A percentile compares a stretch with the other conserved stretches of the same genome.
Evolutionary conservation across 2,797 vertebrate species (phyloP).

Genomic region (Bovichtus diacanthus): DNA sequence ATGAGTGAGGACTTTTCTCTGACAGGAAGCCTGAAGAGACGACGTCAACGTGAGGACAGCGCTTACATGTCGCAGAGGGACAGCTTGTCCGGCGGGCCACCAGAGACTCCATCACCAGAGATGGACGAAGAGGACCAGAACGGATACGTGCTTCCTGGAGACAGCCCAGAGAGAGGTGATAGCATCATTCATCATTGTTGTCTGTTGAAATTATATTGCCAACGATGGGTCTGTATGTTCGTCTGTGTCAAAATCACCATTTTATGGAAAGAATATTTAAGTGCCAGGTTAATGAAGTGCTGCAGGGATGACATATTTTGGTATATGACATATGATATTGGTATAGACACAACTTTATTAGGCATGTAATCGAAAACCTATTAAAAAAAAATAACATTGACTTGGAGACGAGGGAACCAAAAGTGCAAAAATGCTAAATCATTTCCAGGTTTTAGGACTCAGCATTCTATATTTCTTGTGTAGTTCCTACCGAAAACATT

Average conservation of each 20-base stretch:
- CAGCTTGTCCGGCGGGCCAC: conserved; percentile 86
- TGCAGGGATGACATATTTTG: no score
- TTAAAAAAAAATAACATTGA: no score
- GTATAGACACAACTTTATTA: no score
- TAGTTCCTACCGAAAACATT: neutral
- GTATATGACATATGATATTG: no score
- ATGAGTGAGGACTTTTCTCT: conserved; percentile 85
- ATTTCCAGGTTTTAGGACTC: no score
- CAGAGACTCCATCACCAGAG: conserved; percentile 83
- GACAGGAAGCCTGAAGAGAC: conserved; percentile 84
- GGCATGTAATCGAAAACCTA: no score
- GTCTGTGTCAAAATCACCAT: neutral
- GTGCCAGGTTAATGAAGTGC: neutral
- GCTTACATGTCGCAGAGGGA: conserved; percentile 93
- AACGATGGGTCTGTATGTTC: neutral
- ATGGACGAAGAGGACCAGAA: conserved; percentile 90
- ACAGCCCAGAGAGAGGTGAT: conserved; percentile 85
- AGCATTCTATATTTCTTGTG: neutral
- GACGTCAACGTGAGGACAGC: conserved; percentile 89
- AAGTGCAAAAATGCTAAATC: no score
- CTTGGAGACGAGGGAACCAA: no score
- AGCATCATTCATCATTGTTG: neutral
- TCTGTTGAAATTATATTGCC: neutral
- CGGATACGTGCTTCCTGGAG: conserved; percentile 92
- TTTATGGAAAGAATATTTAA: neutral